Evolutionary conservation across 1,140 invertebrate genomes (phyloP).

Genomic region (Drosophila setifemur): DNA sequence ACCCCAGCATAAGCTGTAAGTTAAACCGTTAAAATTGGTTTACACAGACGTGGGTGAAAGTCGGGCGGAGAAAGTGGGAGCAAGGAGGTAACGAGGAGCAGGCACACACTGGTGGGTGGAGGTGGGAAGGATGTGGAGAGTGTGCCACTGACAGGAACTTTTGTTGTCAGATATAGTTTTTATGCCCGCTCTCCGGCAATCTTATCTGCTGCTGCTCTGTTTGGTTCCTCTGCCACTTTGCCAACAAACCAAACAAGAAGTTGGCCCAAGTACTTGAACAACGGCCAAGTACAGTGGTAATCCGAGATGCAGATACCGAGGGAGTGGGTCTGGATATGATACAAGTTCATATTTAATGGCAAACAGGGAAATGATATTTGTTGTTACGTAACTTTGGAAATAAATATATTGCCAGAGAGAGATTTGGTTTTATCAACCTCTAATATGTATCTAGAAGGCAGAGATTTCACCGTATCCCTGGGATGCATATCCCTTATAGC

Average conservation of each 20-base stretch:
- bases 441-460: no score
- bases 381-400: no score
- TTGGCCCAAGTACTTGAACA: constrained; percentile 45
- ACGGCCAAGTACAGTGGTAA: constrained; percentile 19
- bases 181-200: constrained; percentile 1
- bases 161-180: constrained; percentile 49
- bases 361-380: no score
- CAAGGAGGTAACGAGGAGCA: neutral
- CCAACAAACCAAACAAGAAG: constrained; percentile 33
- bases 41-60: constrained; percentile 33
- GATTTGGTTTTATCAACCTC: no score
- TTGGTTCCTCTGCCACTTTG: constrained; percentile 51
- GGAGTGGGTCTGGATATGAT: neutral
- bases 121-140: neutral
- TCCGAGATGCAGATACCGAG: constrained; percentile 3
- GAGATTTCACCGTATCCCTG: no score
- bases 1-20: constrained; percentile 52
- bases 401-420: no score
- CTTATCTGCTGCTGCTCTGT: constrained; percentile 44
- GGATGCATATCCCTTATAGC: no score
- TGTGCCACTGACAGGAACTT: constrained; percentile 42
- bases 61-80: neutral
- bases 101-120: neutral
- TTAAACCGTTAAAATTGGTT: constrained; percentile 78
- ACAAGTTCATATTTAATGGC: neutral